phyloP scores from a whole-genome alignment of 2,113 vertebrate species.

The Triplophysa rosa region DNA sequence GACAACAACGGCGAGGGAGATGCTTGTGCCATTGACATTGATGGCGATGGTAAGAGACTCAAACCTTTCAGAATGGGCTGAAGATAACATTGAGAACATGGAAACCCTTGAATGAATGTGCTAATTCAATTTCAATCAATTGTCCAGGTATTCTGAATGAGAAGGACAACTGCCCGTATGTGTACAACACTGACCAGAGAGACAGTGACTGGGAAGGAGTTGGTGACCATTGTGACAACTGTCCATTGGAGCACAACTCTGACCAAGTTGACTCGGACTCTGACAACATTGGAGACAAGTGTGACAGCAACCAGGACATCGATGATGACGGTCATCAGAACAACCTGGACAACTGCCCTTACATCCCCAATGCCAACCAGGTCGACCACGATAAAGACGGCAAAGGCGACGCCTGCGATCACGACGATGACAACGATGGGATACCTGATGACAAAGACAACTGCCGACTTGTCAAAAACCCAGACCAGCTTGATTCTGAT shows the following conservation, averaged over 20 bases:
- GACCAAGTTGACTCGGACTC: slow-evolving; percentile 98
- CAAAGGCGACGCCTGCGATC: slow-evolving; percentile 96
- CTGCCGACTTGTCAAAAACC: slow-evolving; percentile 89
- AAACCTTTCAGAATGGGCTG: not conserved
- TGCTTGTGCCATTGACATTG: slow-evolving; percentile 93
- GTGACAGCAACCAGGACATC: slow-evolving; percentile 97
- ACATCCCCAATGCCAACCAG: slow-evolving; percentile 95
- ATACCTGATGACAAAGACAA: slow-evolving; percentile 97
- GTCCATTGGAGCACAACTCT: slow-evolving; percentile 94
- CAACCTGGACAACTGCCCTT: slow-evolving; percentile 99
- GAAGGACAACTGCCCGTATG: slow-evolving; percentile 93
- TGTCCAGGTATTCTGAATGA: slow-evolving; percentile 90
- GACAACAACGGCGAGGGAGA: slow-evolving; percentile 96
- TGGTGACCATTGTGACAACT: slow-evolving; percentile 98
- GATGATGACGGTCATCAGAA: slow-evolving; percentile 99
- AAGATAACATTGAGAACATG: not conserved
- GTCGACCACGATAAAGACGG: slow-evolving; percentile 97
- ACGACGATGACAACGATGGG: slow-evolving; percentile 98
- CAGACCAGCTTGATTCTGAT: slow-evolving; percentile 92
- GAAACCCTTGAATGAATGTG: not conserved
- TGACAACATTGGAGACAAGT: slow-evolving; percentile 92
- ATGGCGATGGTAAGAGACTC: slow-evolving; percentile 87
- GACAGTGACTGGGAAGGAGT: slow-evolving; percentile 94
- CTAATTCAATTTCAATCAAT: slow-evolving; percentile 30
- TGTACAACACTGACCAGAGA: slow-evolving; percentile 96